A percentile compares a stretch with the other conserved stretches of the same genome.
Evolutionary conservation across 2,797 vertebrate genomes (phyloP).

Genomic region (Apodemus agrarius): DNA sequence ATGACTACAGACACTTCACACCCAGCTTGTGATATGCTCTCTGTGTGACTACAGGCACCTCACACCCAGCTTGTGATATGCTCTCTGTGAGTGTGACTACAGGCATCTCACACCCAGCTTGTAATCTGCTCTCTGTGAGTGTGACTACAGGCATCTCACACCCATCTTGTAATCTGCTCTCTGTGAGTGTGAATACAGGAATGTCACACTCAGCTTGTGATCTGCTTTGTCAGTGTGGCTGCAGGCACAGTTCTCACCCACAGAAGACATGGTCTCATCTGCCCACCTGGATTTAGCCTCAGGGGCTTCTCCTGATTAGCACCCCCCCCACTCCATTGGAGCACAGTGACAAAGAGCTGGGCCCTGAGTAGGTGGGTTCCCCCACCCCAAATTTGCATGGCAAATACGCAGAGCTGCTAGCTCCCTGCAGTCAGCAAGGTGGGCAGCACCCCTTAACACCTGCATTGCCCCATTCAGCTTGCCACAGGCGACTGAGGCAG

Average conservation of each 20-base stretch:
- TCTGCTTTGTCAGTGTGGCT: too few species aligned
- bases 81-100: too few species aligned
- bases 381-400: neutral
- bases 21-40: too few species aligned
- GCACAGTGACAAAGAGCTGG: neutral
- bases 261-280: neutral
- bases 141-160: neutral
- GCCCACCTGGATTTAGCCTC: neutral
- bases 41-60: neutral
- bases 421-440: neutral
- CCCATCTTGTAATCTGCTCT: too few species aligned
- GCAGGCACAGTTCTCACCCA: neutral
- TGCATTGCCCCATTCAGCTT: neutral
- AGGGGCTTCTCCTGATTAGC: neutral
- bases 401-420: neutral
- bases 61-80: neutral
- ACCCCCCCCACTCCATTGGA: neutral
- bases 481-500: neutral
- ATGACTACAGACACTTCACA: neutral
- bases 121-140: too few species aligned
- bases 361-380: neutral
- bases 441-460: neutral
- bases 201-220: neutral
- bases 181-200: neutral
- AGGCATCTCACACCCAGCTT: neutral